Base-by-base conservation (phyloP, 2,113 vertebrate species). In the Pseudopipra pipra region DNA sequence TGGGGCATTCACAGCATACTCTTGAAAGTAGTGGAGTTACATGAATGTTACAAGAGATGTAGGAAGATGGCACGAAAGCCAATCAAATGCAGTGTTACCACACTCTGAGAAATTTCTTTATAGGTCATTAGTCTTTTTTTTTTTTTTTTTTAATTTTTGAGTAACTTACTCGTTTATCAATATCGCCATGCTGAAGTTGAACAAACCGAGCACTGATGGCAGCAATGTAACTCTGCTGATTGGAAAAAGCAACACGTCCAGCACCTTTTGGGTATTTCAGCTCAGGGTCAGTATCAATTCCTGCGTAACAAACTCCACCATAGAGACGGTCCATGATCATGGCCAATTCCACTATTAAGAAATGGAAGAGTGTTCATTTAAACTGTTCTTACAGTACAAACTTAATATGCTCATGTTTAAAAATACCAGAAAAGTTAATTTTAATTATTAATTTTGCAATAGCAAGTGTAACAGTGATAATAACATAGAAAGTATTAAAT, bases 251-350 rank as follows among this genome's bases (percentile, higher is more conserved):
- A 94, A 99, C 99, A 78, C 99, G 98, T 23, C 99, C 99, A 59
- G 99, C 99, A 95, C 99, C 99, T 97, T 99, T 99, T 28, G 99
- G 99, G 93, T 99, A 99, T 97, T 99, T 99, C 46, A 99, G 98
- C 97, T 99, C 99, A 31, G 99, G 99, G 97, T 99, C 99, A 5
- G 99, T 99, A 95, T 99, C 99, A 47, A 99, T 99, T 87, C 99
- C 99, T 27, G 99, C 99, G 2, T 99, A 99, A 97, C 99, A 99
- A 73, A 99, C 99, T 79, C 99, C 99, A 33, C 99, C 99, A 27
- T 99, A 99, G 55, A 99, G 99, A 88, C 99, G 98, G 96, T 99
- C 99, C 99, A 99, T 99, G 83, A 99, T 99, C 99, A 99, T 99
- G 56, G 99, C 99, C 96, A 99, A 97, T 90, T 99, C 99, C 97